Base-by-base conservation (phyloP, 2,113 vertebrate species). In the Hypocryptadius cinnamomeus region DNA sequence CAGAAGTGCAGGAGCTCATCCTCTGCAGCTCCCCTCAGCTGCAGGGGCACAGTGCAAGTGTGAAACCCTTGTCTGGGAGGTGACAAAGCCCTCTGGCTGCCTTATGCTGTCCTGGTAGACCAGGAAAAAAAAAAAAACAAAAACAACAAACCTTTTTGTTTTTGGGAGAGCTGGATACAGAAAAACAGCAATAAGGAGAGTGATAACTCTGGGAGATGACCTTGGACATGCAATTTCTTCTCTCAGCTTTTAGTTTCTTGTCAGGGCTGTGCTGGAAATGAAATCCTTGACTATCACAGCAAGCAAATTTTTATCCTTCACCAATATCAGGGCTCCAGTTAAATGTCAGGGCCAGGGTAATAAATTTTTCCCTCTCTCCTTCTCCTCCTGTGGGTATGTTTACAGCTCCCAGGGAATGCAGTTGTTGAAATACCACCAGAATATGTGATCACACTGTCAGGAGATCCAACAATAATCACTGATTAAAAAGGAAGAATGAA, bases 401-500 rank as follows among this genome's bases (percentile, higher is more conserved):
- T 91, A 25, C 78, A 69, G 84, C 44, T 91, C 84, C 44, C 27
- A 16, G 42, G 37, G 64, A 88, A 60, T 1, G 1, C 50, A 59
- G 85, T 80, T 24, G 28, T 20, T 77, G 83, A 87, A 92, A 77
- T 60, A 51, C 42, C 70, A 50, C 9, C 50, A 66, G 74, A 87
- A 85, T 33, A 54, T 70, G 81, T 28, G 82, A 74, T 70, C 10
- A 15, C 80, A 60, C 60, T 74, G 61, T 53, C 56, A 78, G 92
- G 90, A 77, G 82, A 74, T 71, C 63, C 51, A 87, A 93, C 93
- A 94, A 91, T 93, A 87, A 85, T 92, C 94, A 47, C 79, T 93
- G 96, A 95, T 95, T 96, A 85, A 87, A 91, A 94, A 93, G 83
- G 85, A 93, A 90, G 92, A 95, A 90, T 78, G 85, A 90, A 24